phyloP scores from a whole-genome alignment of 37 sponge, comb jelly and placozoan species.

The Haliclona indistincta region DNA sequence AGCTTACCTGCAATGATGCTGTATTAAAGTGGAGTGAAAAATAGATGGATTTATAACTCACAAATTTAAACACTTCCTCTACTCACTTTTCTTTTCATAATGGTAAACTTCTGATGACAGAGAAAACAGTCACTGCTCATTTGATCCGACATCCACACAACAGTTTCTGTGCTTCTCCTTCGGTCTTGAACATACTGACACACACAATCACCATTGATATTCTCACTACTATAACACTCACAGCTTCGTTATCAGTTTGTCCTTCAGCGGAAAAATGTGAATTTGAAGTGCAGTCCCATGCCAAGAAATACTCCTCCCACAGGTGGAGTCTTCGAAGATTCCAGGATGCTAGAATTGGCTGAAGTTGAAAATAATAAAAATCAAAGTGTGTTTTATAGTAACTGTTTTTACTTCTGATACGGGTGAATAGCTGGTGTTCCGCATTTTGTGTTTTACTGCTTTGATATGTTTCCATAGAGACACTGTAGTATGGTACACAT shows the following conservation, averaged over 20 bases:
- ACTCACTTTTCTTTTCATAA: slow-evolving; percentile 55
- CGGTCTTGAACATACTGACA: background rate
- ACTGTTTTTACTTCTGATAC: slow-evolving; percentile 24
- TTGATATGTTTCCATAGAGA: slow-evolving; percentile 73
- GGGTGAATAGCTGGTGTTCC: slow-evolving; percentile 43
- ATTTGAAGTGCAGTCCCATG: slow-evolving; percentile 72
- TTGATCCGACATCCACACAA: slow-evolving; percentile 93
- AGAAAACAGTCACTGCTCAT: slow-evolving; percentile 64
- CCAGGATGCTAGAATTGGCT: slow-evolving; percentile 47
- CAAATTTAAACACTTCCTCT: background rate
- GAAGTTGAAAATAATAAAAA: background rate
- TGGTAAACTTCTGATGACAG: slow-evolving; percentile 80
- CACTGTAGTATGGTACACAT: slow-evolving; percentile 47
- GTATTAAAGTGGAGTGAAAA: background rate
- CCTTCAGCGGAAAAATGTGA: background rate
- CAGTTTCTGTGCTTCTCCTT: slow-evolving; percentile 45
- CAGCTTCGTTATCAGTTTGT: background rate
- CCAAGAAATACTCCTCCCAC: slow-evolving; percentile 95
- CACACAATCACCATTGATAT: background rate
- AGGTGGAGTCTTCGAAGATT: slow-evolving; percentile 80
- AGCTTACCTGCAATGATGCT: slow-evolving; percentile 72
- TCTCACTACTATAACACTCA: background rate
- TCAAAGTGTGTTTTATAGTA: background rate
- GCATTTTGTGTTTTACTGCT: slow-evolving; percentile 44
- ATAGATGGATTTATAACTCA: background rate